A percentile compares a stretch with the other conserved stretches of the same genome.
These are phyloP conservation scores for Phylloscopus trochilus DNA, from an alignment of 2,113 vertebrate genomes.

Conservation along the genomic window DNA sequence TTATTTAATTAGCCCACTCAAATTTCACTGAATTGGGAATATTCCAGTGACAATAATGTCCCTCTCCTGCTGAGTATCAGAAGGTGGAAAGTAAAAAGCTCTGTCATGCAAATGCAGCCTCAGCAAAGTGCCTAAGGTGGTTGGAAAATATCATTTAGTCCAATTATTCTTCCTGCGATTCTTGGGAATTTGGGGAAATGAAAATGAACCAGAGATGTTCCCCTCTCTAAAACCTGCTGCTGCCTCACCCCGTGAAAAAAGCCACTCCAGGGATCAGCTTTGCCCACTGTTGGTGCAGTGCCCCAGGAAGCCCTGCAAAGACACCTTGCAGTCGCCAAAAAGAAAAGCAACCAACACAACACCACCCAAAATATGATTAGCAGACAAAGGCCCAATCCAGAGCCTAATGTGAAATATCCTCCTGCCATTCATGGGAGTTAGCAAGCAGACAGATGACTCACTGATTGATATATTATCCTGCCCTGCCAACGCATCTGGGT, in stretches of 20 bases:
- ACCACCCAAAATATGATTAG: neutral
- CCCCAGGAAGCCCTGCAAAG: neutral
- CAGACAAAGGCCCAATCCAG: neutral
- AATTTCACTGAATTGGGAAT: constrained; percentile 50
- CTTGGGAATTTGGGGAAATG: neutral
- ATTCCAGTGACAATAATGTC: constrained; percentile 57
- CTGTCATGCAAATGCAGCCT: constrained; percentile 50
- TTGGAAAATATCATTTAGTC: constrained; percentile 25
- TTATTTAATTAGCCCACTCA: constrained; percentile 66
- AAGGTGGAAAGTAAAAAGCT: constrained; percentile 51
- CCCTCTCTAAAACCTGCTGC: neutral
- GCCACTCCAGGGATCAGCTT: neutral
- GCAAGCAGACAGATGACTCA: constrained; percentile 43
- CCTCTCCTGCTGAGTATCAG: constrained; percentile 55
- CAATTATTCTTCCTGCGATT: neutral
- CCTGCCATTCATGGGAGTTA: neutral
- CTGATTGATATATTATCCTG: constrained; percentile 62
- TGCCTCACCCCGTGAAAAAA: neutral
- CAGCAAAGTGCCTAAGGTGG: constrained; percentile 28
- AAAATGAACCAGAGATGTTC: neutral
- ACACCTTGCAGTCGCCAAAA: neutral
- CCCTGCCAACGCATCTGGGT: constrained; percentile 57
- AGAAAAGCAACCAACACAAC: neutral
- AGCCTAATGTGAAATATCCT: neutral
- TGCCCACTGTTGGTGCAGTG: neutral